A percentile compares a stretch with the other conserved stretches of the same genome.
phyloP scores from a whole-genome alignment of 2,797 vertebrate species.

The Rhinatrema bivittatum region DNA sequence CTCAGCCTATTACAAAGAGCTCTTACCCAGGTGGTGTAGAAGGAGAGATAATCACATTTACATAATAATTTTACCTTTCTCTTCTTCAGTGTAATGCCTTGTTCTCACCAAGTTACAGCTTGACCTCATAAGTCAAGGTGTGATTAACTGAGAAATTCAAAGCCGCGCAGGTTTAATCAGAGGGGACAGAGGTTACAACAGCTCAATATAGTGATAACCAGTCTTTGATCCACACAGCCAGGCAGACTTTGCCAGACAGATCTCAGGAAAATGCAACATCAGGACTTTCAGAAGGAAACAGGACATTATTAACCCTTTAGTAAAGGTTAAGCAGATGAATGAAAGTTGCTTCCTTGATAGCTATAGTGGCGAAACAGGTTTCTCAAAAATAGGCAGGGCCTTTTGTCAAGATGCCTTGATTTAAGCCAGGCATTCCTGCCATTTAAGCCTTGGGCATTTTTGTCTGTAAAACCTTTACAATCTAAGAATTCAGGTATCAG shows the following conservation, averaged over 20 bases:
- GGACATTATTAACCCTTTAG: constrained; percentile 75
- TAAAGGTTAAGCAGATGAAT: no score
- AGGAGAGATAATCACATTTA: constrained; percentile 40
- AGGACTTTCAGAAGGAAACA: constrained; percentile 82
- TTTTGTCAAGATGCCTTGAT: no score
- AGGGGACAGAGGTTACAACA: constrained; percentile 90
- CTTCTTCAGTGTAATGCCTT: constrained; percentile 60
- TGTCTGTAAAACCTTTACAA: no score
- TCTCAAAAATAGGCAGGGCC: no score
- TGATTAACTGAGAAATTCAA: constrained; percentile 81
- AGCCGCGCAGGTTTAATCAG: constrained; percentile 72
- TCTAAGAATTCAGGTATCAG: no score
- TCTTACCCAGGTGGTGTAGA: constrained; percentile 4
- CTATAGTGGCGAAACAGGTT: no score
- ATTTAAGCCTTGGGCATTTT: no score
- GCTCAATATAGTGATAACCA: constrained; percentile 89
- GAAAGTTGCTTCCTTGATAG: no score
- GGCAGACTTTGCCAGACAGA: constrained; percentile 64
- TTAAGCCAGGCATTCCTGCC: no score
- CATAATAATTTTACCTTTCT: constrained; percentile 50
- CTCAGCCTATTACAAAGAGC: background rate
- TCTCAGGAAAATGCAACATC: constrained; percentile 75
- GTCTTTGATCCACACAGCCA: constrained; percentile 85
- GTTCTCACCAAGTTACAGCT: constrained; percentile 65
- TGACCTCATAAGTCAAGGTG: constrained; percentile 52